A percentile compares a stretch with the other conserved stretches of the same genome.
Evolutionary conservation across 1,140 invertebrate genomes (phyloP).

Genomic region (Drosophila ogumai): DNA sequence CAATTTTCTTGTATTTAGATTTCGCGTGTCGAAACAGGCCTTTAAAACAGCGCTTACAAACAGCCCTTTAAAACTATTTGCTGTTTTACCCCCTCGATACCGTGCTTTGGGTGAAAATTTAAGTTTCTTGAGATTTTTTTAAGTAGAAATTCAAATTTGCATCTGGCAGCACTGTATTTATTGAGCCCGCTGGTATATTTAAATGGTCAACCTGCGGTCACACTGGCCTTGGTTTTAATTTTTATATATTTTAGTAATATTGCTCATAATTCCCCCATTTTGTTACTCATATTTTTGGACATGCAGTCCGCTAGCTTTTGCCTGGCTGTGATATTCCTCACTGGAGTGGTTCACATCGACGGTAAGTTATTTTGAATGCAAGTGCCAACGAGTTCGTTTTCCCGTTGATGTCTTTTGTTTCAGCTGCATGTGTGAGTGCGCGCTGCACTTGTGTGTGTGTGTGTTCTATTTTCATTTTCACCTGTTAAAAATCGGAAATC

Average conservation of each 20-base stretch:
- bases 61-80: too few relatives aligned
- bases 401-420: conserved; percentile 41
- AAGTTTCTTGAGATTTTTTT: too few relatives aligned
- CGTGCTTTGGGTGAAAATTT: too few relatives aligned
- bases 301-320: conserved; percentile 28
- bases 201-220: neutral
- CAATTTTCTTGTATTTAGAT: too few relatives aligned
- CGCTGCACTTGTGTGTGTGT: conserved; percentile 15
- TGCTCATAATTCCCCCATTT: neutral
- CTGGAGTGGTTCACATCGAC: conserved; percentile 25
- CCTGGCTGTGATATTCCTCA: conserved; percentile 33
- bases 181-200: neutral
- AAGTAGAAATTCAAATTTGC: too few relatives aligned
- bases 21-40: too few relatives aligned
- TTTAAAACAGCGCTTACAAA: too few relatives aligned
- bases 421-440: conserved; percentile 12
- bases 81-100: too few relatives aligned
- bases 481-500: conserved; percentile 4
- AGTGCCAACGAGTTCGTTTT: conserved; percentile 34
- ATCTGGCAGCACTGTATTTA: neutral
- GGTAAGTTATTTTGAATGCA: conserved; percentile 11
- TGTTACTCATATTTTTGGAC: neutral
- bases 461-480: conserved; percentile 26
- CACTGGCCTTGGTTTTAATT: conserved; percentile 1
- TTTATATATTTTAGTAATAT: conserved; percentile 6